Base-by-base conservation (phyloP, 2,113 vertebrate species). In the Paracanthobrama guichenoti region DNA sequence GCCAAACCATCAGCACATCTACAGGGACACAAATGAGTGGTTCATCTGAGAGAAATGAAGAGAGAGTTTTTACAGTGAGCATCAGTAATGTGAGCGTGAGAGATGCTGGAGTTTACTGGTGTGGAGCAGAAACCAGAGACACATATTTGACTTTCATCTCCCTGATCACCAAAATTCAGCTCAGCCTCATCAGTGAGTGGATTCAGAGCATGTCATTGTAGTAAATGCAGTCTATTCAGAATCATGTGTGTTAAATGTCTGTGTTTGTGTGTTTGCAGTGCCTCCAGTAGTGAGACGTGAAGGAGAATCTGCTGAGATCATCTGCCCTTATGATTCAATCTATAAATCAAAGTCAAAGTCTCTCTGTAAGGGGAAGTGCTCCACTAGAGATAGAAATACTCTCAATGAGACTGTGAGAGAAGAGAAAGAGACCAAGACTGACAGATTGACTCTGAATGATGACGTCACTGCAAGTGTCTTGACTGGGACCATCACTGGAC, bases 21-120 rank as follows among this genome's bases (percentile, higher is more conserved):
- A 1, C 26, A n/a, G 71, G 3, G 1, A 4, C 44, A 69, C 35
- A 39, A 14, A 35, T 48, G 48, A 0, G 50, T 81, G 48, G 57
- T 59, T 62, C 88, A 9, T 64, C 20, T 39, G 35, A 73, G 16
- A n/a, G 73, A 55, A 73, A 62, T 64, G 10, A 69, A 80, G 28
- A 50, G 24, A n/a, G 50, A 55, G 8, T 74, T 75, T 87, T 87
- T 87, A 89, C 55, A n/a, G 87, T 90, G 64, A 84, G 2, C 11
- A 71, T 92, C 39, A 28, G 55, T 2, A 18, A 46, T 18, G 71
- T 89, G 84, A 84, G 44, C 0, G 50, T 28, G 3, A 9, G 44
- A 77, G 89, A 90, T 79, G 35, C 64, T 26, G 73, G 66, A 86
- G 83, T 9, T 53, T 90, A 90, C 83, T 74, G 46, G 76, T 91